A percentile compares a stretch with the other conserved stretches of the same genome.
These are phyloP conservation scores for Chymomyza amoena DNA, from an alignment of 2,888 invertebrate genomes.

Conservation along the genomic window DNA sequence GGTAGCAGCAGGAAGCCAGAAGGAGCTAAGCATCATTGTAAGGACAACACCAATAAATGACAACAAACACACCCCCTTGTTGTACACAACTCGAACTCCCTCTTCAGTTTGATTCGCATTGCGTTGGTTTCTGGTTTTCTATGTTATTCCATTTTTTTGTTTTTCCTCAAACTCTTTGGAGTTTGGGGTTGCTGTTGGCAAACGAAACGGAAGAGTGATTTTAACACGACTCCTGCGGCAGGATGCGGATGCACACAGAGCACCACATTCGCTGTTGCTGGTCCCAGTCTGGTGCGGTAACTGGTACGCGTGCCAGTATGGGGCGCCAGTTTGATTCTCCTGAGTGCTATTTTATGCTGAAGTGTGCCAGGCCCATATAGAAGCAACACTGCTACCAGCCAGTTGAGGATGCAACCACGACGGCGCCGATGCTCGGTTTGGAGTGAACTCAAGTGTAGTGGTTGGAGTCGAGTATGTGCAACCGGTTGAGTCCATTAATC, in stretches of 20 bases:
- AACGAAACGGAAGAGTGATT: slow-evolving; percentile 73
- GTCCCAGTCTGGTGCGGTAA: neutral
- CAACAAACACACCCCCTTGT: slow-evolving; percentile 74
- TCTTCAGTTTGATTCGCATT: neutral
- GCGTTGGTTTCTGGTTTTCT: slow-evolving; percentile 3
- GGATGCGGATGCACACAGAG: slow-evolving; percentile 21
- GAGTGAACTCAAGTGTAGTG: neutral
- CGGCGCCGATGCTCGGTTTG: slow-evolving; percentile 35
- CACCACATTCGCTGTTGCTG: neutral
- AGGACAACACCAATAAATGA: slow-evolving; percentile 73
- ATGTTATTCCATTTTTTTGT: neutral
- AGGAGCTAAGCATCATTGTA: slow-evolving; percentile 37
- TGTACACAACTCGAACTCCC: neutral
- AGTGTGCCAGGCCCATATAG: slow-evolving; percentile 72
- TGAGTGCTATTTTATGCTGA: slow-evolving; percentile 75
- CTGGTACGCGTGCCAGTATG: neutral
- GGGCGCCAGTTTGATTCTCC: slow-evolving; percentile 60
- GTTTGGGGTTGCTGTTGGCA: slow-evolving; percentile 37
- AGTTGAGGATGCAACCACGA: slow-evolving; percentile 49
- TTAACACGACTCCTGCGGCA: slow-evolving; percentile 51
- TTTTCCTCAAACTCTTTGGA: neutral
- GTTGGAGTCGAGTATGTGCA: slow-evolving; percentile 45
- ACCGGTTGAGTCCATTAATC: slow-evolving; percentile 79
- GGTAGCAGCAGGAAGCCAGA: neutral
- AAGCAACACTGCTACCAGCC: slow-evolving; percentile 25